Evolutionary conservation across 2,888 invertebrate genomes (phyloP), one percentile per base, ranked within the genome.

Genomic region (Cantharis flavilabris): DNA sequence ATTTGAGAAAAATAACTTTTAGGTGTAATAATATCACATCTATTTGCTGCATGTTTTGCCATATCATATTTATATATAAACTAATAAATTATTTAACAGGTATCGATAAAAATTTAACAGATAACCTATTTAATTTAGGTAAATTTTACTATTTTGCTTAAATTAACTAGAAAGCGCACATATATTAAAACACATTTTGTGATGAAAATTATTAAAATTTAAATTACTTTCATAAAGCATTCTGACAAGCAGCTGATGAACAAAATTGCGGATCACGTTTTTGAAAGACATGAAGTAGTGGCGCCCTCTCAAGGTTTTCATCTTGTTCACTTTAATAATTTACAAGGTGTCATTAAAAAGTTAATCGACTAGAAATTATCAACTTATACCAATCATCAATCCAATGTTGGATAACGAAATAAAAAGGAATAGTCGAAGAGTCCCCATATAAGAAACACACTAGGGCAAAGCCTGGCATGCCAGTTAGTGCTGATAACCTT

Each of bases 1-100:
- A 76, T 63, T 63, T 71, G 69, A 9, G 65, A 84, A n/a, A 82
- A 49, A n/a, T 49, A 49, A 64, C 30, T 63, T 16, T 18, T 26
- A n/a, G 65, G n/a, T n/a, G 26, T 2, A n/a, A n/a, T 7, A 67
- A 23, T 9, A 67, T 67, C 65, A 67, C 26, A 9, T 67, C n/a
- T n/a, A n/a, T n/a, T 49, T 49, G 49, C 9, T 49, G 2, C 9
- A 49, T 7, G 13, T 67, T 26, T 67, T 23, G 23, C 65, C 65
- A 67, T 67, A 67, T 18, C 65, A 67, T 67, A 67, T 67, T 67
- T 67, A 67, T 67, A 2, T 67, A 64, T 64, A 67, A 67, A 67
- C 65, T 67, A 67, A 18, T 64, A 64, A 64, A 64, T 13, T 18
- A 64, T n/a, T 49, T 49, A 49, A 49, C 2, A 49, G n/a, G 49